These are phyloP conservation scores for Chrysopa pallens DNA, from an alignment of 1,140 invertebrate genomes.

Conservation along the genomic window DNA sequence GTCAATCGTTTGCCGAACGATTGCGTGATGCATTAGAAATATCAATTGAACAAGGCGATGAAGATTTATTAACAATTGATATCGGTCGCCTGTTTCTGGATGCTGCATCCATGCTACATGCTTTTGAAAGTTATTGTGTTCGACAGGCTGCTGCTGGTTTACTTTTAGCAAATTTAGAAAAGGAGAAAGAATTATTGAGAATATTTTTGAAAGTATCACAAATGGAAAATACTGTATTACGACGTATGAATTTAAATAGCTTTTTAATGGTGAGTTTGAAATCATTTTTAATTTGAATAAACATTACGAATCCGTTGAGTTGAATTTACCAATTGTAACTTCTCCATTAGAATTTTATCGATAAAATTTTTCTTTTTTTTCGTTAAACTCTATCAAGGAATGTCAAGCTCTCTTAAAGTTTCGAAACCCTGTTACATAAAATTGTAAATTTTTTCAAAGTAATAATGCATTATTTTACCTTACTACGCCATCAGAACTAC, in stretches of 20 bases:
- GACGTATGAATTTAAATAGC: conserved; percentile 90
- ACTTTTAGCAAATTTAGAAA: conserved; percentile 76
- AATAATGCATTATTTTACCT: too few species aligned
- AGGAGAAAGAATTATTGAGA: conserved; percentile 84
- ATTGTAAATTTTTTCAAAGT: too few species aligned
- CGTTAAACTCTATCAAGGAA: too few species aligned
- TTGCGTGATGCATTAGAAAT: conserved; percentile 76
- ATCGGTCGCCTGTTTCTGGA: conserved; percentile 83
- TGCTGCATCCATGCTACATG: conserved; percentile 80
- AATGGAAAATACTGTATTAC: conserved; percentile 84
- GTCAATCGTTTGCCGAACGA: conserved; percentile 66
- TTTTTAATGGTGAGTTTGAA: conserved; percentile 71
- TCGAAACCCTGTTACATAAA: too few species aligned
- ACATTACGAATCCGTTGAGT: neutral
- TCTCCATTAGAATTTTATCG: too few species aligned
- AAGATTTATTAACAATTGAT: conserved; percentile 74
- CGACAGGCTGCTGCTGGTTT: conserved; percentile 78
- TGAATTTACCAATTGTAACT: neutral
- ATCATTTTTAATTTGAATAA: neutral
- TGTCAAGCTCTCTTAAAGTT: too few species aligned
- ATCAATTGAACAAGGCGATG: conserved; percentile 54
- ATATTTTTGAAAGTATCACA: conserved; percentile 91
- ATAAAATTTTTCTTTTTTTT: too few species aligned
- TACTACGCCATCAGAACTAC: too few species aligned
- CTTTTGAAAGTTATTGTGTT: conserved; percentile 88